Base-by-base conservation (phyloP, 2,797 vertebrate species). In the Hapalemur alaotrensis region DNA sequence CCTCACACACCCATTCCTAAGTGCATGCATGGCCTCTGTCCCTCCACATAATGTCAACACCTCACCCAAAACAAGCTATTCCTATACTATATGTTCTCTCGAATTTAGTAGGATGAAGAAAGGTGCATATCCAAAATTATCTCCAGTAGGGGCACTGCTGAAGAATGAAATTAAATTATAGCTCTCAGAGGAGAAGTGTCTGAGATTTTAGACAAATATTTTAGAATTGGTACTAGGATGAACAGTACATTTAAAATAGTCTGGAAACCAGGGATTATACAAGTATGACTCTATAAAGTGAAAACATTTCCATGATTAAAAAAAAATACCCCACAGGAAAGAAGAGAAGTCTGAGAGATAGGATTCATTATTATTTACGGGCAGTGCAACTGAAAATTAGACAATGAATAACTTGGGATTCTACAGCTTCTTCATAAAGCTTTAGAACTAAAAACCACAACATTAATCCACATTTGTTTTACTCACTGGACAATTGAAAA, bases 381-480 rank as follows among this genome's bases (percentile, higher is more conserved):
- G 35, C 9, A 79, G 18, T 11, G 65, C 76, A 63, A 52, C 11
- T 25, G 28, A n/a, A 86, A 65, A 84, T 69, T 41, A 57, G 70
- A 46, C 73, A 25, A 28, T 3, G 2, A 87, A 14, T 32, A 59
- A 38, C 22, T 1, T 11, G 25, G 52, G 32, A 20, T 25, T 79
- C 78, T 30, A 23, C 1, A 81, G 69, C 54, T 91, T 73, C 95
- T 78, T 91, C 23, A 57, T 8, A 11, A 84, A 72, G 48, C 35
- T 78, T 95, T 22, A 57, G 41, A 70, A 85, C 41, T 57, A 73
- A 92, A 97, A 93, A 35, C 41, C 52, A 69, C 25, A 73, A 90
- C 46, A 89, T 69, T 17, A 82, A 81, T 79, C 28, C 61, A 72
- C 76, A 70, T 54, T 69, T 57, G 18, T 93, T 90, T 91, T 84